These are phyloP conservation scores for Mesodorylaimus sp. DNA, from an alignment of 2,888 invertebrate genomes.

Conservation along the genomic window DNA sequence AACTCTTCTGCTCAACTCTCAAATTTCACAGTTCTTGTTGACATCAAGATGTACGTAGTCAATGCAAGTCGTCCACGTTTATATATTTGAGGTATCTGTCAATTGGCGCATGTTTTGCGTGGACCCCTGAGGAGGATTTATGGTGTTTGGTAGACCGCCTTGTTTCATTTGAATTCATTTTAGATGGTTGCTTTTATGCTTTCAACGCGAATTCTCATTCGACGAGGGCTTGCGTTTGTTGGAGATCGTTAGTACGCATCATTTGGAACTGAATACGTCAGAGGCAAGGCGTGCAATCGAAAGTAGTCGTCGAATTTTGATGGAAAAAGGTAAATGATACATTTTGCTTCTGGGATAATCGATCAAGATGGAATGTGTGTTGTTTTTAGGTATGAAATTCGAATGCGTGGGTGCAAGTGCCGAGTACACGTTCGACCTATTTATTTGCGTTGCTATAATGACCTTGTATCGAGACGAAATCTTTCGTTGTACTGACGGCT, in stretches of 20 bases:
- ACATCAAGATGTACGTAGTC: too few species aligned
- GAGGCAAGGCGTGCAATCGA: background rate
- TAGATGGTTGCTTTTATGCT: constrained; percentile 32
- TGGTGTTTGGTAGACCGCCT: too few species aligned
- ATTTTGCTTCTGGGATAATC: too few species aligned
- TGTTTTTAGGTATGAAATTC: constrained; percentile 5
- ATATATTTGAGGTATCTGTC: too few species aligned
- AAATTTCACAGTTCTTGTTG: background rate
- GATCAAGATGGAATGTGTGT: too few species aligned
- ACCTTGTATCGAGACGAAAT: constrained; percentile 22
- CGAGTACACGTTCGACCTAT: constrained; percentile 32
- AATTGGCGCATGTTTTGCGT: too few species aligned
- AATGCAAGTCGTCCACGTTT: too few species aligned
- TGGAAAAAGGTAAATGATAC: too few species aligned
- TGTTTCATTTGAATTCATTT: too few species aligned
- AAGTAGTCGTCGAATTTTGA: background rate
- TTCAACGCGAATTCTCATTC: constrained; percentile 29
- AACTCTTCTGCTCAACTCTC: too few species aligned
- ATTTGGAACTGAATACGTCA: constrained; percentile 26
- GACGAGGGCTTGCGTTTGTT: constrained; percentile 28
- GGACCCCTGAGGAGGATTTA: too few species aligned
- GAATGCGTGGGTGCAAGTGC: background rate
- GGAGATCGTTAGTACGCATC: constrained; percentile 31
- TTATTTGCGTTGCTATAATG: constrained; percentile 30
- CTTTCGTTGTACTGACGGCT: constrained; percentile 25